These are phyloP conservation scores for Centropus bengalensis DNA, from an alignment of 2,113 vertebrate species.

Conservation along the genomic window DNA sequence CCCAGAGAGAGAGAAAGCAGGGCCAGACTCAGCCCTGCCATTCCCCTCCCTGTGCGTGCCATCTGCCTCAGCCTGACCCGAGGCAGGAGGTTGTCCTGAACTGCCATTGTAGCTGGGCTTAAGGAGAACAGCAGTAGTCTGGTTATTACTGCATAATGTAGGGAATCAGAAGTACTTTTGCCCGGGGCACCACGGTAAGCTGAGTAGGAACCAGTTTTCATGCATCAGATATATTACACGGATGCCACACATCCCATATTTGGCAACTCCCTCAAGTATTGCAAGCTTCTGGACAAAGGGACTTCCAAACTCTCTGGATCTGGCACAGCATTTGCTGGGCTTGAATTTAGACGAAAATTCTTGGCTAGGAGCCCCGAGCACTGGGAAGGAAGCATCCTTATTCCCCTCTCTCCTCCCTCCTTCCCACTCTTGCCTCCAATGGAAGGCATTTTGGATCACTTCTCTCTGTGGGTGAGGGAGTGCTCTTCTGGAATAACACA, in stretches of 20 bases:
- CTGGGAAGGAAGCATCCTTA: conserved; percentile 42
- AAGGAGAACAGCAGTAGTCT: background rate
- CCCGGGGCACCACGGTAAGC: conserved; percentile 22
- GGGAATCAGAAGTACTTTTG: conserved; percentile 34
- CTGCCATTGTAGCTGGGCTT: background rate
- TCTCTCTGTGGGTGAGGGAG: background rate
- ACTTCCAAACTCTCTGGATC: conserved; percentile 49
- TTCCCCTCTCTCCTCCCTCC: background rate
- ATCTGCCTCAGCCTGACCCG: background rate
- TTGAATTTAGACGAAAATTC: conserved; percentile 38
- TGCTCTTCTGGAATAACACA: conserved; percentile 20
- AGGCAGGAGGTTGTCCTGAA: background rate
- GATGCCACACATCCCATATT: conserved; percentile 54
- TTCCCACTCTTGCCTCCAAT: background rate
- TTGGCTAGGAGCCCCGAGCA: background rate
- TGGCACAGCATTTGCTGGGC: background rate
- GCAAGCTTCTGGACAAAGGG: conserved; percentile 56
- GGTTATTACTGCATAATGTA: background rate
- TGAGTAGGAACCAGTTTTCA: conserved; percentile 27
- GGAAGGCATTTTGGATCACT: conserved; percentile 24
- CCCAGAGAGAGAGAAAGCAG: background rate
- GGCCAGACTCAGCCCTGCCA: background rate
- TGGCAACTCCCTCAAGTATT: conserved; percentile 29
- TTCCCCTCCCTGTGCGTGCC: background rate
- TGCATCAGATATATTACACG: conserved; percentile 28